A percentile compares a stretch with the other conserved stretches of the same genome.
phyloP scores from a whole-genome alignment of 2,888 invertebrate species.

The Lasioglossum calceatum region DNA sequence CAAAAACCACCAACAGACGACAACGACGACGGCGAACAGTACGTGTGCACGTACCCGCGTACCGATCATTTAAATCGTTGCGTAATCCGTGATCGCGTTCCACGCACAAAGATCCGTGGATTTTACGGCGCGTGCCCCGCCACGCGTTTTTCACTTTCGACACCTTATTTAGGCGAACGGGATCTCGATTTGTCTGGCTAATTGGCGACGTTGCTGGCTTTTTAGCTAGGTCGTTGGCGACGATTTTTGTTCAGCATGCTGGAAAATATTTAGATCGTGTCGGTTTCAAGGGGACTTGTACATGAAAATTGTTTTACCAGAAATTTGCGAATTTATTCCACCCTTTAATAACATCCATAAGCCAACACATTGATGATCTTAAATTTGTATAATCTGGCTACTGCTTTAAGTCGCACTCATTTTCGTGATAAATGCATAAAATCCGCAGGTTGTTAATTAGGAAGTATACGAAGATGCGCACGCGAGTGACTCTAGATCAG shows the following conservation, averaged over 20 bases:
- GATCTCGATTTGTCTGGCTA: not conserved
- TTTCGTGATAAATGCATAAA: no score
- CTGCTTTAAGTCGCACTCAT: no score
- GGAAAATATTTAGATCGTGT: not conserved
- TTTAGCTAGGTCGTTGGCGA: not conserved
- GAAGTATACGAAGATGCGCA: no score
- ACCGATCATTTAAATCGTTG: conserved; percentile 49
- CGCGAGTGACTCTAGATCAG: no score
- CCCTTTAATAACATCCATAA: no score
- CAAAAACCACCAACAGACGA: conserved; percentile 18
- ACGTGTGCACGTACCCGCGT: conserved; percentile 11
- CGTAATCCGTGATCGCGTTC: conserved; percentile 24
- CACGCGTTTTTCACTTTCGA: not conserved
- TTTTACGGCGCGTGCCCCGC: not conserved
- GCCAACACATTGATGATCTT: no score
- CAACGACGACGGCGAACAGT: not conserved
- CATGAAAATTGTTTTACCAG: no score
- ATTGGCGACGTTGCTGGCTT: not conserved
- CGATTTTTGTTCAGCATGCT: not conserved
- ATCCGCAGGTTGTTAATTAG: no score
- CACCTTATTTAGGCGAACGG: not conserved
- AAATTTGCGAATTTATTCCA: no score
- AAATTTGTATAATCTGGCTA: no score
- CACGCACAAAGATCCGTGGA: not conserved
- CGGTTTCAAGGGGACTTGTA: no score